A percentile compares a stretch with the other conserved stretches of the same genome.
Evolutionary conservation across 2,888 invertebrate genomes (phyloP).

Genomic region (Protonemura montana): DNA sequence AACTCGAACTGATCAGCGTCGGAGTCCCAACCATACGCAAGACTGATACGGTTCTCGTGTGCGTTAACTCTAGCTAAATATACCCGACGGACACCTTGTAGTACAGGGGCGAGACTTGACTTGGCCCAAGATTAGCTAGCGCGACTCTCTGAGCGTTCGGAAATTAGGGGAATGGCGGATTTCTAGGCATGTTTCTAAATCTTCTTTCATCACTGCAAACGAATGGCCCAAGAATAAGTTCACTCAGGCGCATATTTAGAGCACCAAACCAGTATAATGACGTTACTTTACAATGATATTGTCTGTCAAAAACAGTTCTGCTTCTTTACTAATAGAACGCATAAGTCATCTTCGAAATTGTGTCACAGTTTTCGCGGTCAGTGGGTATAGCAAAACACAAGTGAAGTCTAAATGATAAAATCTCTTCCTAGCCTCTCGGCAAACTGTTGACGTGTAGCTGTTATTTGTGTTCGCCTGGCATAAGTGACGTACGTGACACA

Average conservation of each 20-base stretch:
- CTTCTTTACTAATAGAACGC: neutral
- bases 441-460: neutral
- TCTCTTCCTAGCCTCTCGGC: neutral
- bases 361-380: neutral
- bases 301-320: too few relatives aligned
- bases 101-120: neutral
- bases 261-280: too few relatives aligned
- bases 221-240: too few relatives aligned
- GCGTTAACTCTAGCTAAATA: neutral
- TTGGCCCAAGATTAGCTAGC: neutral
- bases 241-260: too few relatives aligned
- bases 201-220: too few relatives aligned
- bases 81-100: neutral
- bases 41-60: neutral
- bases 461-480: neutral
- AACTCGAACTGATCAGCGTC: neutral
- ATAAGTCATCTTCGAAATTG: neutral
- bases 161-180: neutral
- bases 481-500: conserved; percentile 1
- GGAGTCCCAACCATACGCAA: neutral
- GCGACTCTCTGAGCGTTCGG: neutral
- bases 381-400: neutral
- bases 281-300: too few relatives aligned
- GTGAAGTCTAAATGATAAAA: neutral
- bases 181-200: neutral